Evolutionary conservation across 2,113 vertebrate genomes (phyloP).

Genomic region (Phoxinus phoxinus): DNA sequence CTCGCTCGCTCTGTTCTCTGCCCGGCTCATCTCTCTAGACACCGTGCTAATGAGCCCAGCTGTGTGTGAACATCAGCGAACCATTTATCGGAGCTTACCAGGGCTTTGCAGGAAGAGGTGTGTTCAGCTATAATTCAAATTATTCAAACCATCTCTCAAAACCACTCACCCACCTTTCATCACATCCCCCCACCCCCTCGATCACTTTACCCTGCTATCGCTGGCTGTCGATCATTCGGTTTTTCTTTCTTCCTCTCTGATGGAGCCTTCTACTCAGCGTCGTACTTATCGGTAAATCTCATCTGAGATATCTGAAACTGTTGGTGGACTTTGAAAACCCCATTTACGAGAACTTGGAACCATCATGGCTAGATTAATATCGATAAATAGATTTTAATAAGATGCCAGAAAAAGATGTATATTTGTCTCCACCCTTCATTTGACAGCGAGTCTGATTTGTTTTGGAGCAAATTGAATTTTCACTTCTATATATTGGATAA

Average conservation of each 20-base stretch:
- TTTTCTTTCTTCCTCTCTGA: conserved; percentile 15
- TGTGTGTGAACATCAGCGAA: conserved; percentile 43
- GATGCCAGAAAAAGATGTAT: not conserved
- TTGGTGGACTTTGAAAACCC: conserved; percentile 16
- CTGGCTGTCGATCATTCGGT: not conserved
- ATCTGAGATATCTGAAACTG: conserved; percentile 26
- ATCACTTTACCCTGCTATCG: not conserved
- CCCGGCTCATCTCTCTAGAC: conserved; percentile 29
- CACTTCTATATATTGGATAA: not conserved
- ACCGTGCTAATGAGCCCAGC: conserved; percentile 42
- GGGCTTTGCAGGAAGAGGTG: conserved; percentile 20
- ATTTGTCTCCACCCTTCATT: not conserved
- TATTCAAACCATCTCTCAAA: conserved; percentile 44
- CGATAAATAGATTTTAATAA: not conserved
- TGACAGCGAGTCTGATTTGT: not conserved
- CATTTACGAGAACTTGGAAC: conserved; percentile 32
- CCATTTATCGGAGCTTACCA: conserved; percentile 39
- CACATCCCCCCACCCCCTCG: not conserved
- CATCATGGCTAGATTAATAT: conserved; percentile 16
- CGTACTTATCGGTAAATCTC: conserved; percentile 6
- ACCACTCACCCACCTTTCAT: conserved; percentile 34
- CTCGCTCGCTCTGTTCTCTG: not conserved
- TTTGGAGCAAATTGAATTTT: not conserved
- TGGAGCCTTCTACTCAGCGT: not conserved
- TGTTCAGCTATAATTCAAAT: conserved; percentile 47